Evolutionary conservation across 2,888 invertebrate species (phyloP).

Genomic region (Craniophora ligustri): DNA sequence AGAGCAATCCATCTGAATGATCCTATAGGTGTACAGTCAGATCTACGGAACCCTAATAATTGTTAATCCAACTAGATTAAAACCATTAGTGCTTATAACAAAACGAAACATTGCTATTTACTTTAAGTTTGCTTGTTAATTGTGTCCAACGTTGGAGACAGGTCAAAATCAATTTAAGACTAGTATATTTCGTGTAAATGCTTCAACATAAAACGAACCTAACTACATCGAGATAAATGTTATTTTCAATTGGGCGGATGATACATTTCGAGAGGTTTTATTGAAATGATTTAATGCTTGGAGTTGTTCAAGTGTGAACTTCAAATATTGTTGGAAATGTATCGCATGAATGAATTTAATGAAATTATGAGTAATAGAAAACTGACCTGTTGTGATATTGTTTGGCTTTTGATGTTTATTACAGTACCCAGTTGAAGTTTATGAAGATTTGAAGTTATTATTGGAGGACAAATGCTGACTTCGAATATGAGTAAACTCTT

Average conservation of each 20-base stretch:
- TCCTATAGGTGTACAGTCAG: too few species aligned
- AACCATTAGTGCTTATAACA: too few species aligned
- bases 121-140: constrained; percentile 15
- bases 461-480: too few species aligned
- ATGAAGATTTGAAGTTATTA: too few species aligned
- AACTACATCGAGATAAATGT: not conserved
- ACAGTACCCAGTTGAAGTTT: too few species aligned
- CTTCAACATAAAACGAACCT: not conserved
- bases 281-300: constrained; percentile 27
- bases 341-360: constrained; percentile 36
- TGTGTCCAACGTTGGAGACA: constrained; percentile 3
- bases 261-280: not conserved
- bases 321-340: constrained; percentile 47
- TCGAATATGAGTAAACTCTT: too few species aligned
- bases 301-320: constrained; percentile 48
- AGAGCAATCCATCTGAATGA: too few species aligned
- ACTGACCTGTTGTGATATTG: constrained; percentile 3
- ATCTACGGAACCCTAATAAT: too few species aligned
- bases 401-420: constrained; percentile 4
- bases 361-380: constrained; percentile 15
- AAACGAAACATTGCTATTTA: too few species aligned
- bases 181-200: not conserved
- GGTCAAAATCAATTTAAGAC: constrained; percentile 22
- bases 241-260: not conserved
- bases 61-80: too few species aligned